A percentile compares a stretch with the other conserved stretches of the same genome.
These are phyloP conservation scores for Linurgus olivaceus DNA, from an alignment of 2,797 vertebrate species.

Conservation along the genomic window DNA sequence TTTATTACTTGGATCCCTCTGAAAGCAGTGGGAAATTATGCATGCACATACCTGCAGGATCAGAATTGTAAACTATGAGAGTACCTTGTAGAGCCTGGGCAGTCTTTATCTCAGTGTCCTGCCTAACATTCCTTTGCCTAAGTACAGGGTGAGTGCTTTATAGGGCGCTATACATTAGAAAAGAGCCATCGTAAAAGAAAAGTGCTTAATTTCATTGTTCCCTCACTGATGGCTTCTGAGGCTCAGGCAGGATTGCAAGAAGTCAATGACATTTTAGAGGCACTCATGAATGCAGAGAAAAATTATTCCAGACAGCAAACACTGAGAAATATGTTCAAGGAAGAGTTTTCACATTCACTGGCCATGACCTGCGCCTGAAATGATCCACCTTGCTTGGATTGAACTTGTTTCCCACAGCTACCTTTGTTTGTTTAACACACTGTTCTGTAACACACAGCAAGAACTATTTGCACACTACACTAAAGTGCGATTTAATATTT, in stretches of 20 bases:
- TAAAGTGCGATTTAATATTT: slow-evolving; percentile 51
- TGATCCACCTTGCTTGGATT: neutral
- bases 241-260: neutral
- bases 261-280: neutral
- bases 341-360: slow-evolving; percentile 1
- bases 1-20: neutral
- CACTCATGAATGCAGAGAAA: neutral
- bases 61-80: neutral
- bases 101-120: neutral
- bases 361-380: slow-evolving; percentile 29
- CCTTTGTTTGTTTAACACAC: slow-evolving; percentile 53
- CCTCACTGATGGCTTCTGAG: neutral
- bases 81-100: neutral
- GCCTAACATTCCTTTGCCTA: neutral
- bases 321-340: neutral
- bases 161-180: neutral
- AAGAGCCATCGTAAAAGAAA: neutral
- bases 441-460: slow-evolving; percentile 57
- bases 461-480: slow-evolving; percentile 48
- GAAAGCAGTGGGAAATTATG: neutral
- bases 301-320: neutral
- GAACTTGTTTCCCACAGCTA: slow-evolving; percentile 42
- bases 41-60: neutral
- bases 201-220: neutral
- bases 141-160: neutral